Conservation (phyloP, 2,113 vertebrate genomes). For the Sinocyclocheilus anophthalmus region DNA sequence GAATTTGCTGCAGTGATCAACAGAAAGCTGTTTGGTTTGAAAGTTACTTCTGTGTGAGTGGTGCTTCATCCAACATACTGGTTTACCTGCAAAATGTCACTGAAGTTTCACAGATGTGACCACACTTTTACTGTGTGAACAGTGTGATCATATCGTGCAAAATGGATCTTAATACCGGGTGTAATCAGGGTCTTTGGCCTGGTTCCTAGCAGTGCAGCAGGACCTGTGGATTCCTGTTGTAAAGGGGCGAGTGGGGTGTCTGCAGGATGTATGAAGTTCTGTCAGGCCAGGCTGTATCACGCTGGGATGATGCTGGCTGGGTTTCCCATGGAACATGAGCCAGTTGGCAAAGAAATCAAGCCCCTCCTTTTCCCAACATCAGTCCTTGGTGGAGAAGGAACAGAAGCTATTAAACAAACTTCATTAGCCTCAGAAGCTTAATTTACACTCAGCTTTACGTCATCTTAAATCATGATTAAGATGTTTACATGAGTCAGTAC, state of each 20-base stretch:
- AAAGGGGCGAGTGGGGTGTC: constrained; percentile 64
- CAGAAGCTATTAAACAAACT: constrained; percentile 33
- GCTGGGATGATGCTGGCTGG: constrained; percentile 68
- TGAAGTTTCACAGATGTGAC: neutral
- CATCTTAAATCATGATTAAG: constrained; percentile 4
- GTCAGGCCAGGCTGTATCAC: constrained; percentile 57
- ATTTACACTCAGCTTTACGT: neutral
- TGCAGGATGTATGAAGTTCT: constrained; percentile 55
- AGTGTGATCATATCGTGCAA: neutral
- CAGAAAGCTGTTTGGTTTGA: too few species aligned
- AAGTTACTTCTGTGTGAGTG: neutral
- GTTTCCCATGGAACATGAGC: constrained; percentile 63
- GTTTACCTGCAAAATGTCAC: too few species aligned
- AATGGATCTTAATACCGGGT: neutral
- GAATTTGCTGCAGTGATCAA: too few species aligned
- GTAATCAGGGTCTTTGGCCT: neutral
- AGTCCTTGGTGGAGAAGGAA: constrained; percentile 39
- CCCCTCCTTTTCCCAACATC: constrained; percentile 31
- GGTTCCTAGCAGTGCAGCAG: constrained; percentile 25
- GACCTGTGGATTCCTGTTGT: constrained; percentile 69
- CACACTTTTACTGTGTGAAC: neutral
- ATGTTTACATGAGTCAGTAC: neutral
- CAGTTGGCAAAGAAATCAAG: constrained; percentile 58
- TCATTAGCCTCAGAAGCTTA: constrained; percentile 23
- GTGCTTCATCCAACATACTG: neutral